Evolutionary conservation across 2,888 invertebrate genomes (phyloP), one percentile per base, ranked within the genome.

Genomic region (Dasysyrphus tricinctus): DNA sequence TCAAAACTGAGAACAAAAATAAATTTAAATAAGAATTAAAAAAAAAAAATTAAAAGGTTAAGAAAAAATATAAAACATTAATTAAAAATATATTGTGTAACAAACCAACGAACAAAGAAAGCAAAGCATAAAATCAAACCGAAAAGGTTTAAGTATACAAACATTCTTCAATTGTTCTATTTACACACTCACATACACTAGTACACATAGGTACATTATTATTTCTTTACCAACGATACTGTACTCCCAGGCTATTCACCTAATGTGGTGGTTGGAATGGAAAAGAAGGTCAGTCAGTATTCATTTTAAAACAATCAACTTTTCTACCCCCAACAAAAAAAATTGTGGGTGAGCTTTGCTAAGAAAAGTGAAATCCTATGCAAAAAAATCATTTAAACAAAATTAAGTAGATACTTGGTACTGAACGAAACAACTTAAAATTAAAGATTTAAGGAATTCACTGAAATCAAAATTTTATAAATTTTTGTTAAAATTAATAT

Each of bases 31-130:
- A 44, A 54, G 14, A 61, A 42, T 19, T 19, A 70, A 70, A 44
- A 24, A 63, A 67, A 59, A 49, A 42, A 39, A 37, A 4, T 16
- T 29, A 44, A 54, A 65, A 79, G 72, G 72, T 65, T 65, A 79
- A 79, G 72, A 73, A 67, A 47, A 78, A 79, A 78, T 78, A 61
- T 73, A 79, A 78, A 79, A 79, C 61, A 37, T 79, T 79, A 79
- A 79, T 73, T 79, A 79, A 79, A 79, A 79, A 65, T 73, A 47
- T 65, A 73, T 78, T 78, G 42, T 63, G 54, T 54, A 78, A 70
- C 44, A 54, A 72, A 54, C 39, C 49, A 70, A 51, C 63, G 24
- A 63, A 42, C 39, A 63, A 16, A 34, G 34, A 74, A 59, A 24
- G 59, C 16, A 24, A 73, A 73, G 11, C 11, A 19, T 3, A 56